Base-by-base conservation (phyloP, 2,797 vertebrate genomes). In the Platalea minor region DNA sequence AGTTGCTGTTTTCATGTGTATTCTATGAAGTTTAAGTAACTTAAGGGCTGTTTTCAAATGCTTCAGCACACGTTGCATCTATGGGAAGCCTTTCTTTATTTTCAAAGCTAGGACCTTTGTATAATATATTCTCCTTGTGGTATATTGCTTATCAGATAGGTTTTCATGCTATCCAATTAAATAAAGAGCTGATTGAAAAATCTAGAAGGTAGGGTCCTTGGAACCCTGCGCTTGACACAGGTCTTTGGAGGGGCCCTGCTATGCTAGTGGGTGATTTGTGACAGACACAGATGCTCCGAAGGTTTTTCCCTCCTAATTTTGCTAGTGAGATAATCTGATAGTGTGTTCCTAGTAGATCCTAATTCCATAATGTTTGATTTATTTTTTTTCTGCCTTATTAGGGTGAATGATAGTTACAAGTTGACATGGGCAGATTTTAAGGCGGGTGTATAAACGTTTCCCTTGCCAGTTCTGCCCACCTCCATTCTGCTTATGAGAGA, bases 331-430 rank as follows among this genome's bases (percentile, higher is more conserved):
- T 63, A 26, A 59, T 75, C 72, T 72, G 64, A 21, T 63, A 37
- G 18, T 0, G 0, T 82, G 45, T 63, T 63, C 19, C 26, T 63
- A n/a, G 6, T 29, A 59, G 67, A 54, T 39, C 31, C 45, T 67
- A 60, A 50, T 70, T 82, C 63, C 16, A 29, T 65, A 26, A 37
- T 18, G 29, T 6, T 74, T 39, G 28, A 11, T 28, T 20, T 45
- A 26, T 65, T 88, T 48, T 15, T 13, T 8, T 51, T 28, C n/a
- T 67, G 18, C 85, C 19, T 35, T 64, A 12, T 31, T 69, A 51
- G 21, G 17, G 5, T 70, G 54, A 82, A 45, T 63, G n/a, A 20
- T 39, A 82, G 31, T 51, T 76, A 64, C 24, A 61, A n/a, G n/a
- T 69, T 53, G 72, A 37, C 8, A 1, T 7, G 37, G 15, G 70